These are phyloP conservation scores for Limnephilus rhombicus DNA, from an alignment of 2,888 invertebrate genomes.

Conservation along the genomic window DNA sequence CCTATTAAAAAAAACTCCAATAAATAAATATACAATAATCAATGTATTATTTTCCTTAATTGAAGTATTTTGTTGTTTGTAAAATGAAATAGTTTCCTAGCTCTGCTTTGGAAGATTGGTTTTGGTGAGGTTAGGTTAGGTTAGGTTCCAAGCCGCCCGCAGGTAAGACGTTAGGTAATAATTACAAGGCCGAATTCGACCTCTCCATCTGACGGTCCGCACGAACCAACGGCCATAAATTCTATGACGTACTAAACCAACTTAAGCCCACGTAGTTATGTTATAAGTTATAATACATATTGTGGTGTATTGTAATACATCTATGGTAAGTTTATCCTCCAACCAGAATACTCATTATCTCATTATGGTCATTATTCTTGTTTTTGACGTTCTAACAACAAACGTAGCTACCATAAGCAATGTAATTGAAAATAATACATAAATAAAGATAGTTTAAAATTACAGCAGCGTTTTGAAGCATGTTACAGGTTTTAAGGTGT, in stretches of 20 bases:
- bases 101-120: background rate
- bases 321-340: background rate
- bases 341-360: background rate
- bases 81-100: background rate
- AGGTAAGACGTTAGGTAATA: conserved; percentile 30
- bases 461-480: background rate
- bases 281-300: too few species aligned
- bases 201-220: background rate
- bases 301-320: too few species aligned
- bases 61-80: background rate
- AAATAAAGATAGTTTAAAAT: background rate
- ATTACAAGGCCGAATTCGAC: conserved; percentile 22
- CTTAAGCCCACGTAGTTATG: too few species aligned
- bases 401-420: background rate
- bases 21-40: too few species aligned
- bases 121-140: background rate
- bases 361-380: background rate
- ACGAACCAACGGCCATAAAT: background rate
- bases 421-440: background rate
- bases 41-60: background rate
- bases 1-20: too few species aligned
- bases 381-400: background rate
- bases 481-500: background rate
- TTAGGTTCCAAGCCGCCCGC: background rate
- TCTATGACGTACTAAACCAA: conserved; percentile 19